A percentile compares a stretch with the other conserved stretches of the same genome.
Evolutionary conservation across 53 echinoderm and acorn worm species (phyloP).

Genomic region (Hippasteria phrygiana): DNA sequence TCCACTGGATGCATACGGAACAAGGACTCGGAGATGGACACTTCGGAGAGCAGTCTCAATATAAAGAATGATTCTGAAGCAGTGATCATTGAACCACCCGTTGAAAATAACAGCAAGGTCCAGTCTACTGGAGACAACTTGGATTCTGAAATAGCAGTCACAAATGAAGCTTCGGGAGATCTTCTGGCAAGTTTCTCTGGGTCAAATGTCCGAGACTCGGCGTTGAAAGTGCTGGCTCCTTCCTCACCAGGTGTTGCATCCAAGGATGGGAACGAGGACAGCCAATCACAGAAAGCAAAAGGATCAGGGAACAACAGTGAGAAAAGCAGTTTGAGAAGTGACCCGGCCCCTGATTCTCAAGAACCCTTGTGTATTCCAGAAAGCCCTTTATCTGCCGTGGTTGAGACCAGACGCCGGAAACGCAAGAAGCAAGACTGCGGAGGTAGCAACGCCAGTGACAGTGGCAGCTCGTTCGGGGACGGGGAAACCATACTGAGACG

Average conservation of each 20-base stretch:
- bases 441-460: constrained; percentile 62
- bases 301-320: no score
- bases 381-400: constrained; percentile 64
- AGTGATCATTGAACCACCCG: neutral
- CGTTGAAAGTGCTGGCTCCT: constrained; percentile 2
- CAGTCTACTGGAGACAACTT: neutral
- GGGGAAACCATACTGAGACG: constrained; percentile 55
- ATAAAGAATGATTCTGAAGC: constrained; percentile 9
- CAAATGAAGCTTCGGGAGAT: neutral
- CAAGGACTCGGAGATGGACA: neutral
- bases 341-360: no score
- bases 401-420: constrained; percentile 44
- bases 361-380: no score
- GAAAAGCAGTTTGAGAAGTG: no score
- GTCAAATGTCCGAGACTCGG: neutral
- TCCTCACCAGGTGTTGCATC: constrained; percentile 48
- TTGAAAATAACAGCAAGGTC: neutral
- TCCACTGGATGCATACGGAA: neutral
- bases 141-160: neutral
- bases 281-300: neutral
- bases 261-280: constrained; percentile 23
- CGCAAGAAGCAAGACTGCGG: constrained; percentile 75
- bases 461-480: constrained; percentile 67
- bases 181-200: constrained; percentile 6
- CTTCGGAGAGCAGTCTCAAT: neutral